These are phyloP conservation scores for Pterostichus madidus DNA, from an alignment of 2,888 invertebrate species.

Conservation along the genomic window DNA sequence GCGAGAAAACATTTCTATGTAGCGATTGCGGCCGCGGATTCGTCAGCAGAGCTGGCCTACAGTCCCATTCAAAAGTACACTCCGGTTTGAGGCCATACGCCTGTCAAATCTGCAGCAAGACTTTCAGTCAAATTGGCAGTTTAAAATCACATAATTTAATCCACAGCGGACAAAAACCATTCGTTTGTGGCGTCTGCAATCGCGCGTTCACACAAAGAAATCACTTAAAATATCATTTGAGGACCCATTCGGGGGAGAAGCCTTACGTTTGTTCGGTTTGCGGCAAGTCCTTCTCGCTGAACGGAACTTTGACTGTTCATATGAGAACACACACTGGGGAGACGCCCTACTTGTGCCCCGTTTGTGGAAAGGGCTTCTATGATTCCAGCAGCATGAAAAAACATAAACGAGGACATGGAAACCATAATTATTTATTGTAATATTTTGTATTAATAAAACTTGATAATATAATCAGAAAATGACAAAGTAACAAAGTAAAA, in stretches of 20 bases:
- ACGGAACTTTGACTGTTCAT: conserved; percentile 63
- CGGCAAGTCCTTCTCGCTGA: conserved; percentile 68
- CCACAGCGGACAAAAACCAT: conserved; percentile 48
- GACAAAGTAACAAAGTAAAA: no score
- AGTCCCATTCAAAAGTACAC: conserved; percentile 50
- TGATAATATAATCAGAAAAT: no score
- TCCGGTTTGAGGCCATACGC: conserved; percentile 37
- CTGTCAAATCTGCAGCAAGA: conserved; percentile 43
- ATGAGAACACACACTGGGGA: conserved; percentile 59
- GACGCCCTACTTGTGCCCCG: conserved; percentile 60
- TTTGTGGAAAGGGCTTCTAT: conserved; percentile 61
- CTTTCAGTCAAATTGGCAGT: conserved; percentile 44
- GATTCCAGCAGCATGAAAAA: conserved; percentile 62
- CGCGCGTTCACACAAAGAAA: conserved; percentile 54
- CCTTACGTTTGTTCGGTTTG: conserved; percentile 72
- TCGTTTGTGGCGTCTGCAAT: conserved; percentile 49
- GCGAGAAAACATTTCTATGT: conserved; percentile 60
- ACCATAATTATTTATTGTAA: neutral
- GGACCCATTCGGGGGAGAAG: conserved; percentile 71
- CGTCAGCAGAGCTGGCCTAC: conserved; percentile 49
- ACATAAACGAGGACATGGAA: conserved; percentile 54
- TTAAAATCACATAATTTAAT: conserved; percentile 40
- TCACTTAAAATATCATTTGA: conserved; percentile 53
- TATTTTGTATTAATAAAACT: no score
- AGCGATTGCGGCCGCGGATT: conserved; percentile 60